Evolutionary conservation across 2,113 vertebrate genomes (phyloP), one percentile per base, ranked within the genome.

Genomic region (Sorex araneus): DNA sequence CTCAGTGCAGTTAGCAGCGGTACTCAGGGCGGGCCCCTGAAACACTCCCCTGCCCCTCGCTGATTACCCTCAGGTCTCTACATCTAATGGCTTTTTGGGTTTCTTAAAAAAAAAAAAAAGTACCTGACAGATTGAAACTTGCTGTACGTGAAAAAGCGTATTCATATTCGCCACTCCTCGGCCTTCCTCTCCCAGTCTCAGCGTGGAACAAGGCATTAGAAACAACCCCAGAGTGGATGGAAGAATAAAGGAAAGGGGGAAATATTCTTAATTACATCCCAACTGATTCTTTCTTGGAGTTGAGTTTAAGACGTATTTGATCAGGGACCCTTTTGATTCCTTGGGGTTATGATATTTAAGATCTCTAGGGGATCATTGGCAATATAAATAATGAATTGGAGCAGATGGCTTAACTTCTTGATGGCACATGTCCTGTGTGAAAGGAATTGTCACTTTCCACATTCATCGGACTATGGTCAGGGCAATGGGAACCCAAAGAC

Each of bases 1-100:
- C 69, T 89, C 76, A 81, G 80, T 86, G 54, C 57, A 71, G 75
- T 76, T 34, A 84, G 77, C 75, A n/a, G 8, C 8, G 30, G 54
- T 16, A 19, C 3, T 23, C 25, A 70, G 40, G 60, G 2, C 76
- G 47, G 84, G 45, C 25, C 57, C 77, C 57, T 45, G 73, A 69
- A 25, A 78, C 47, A 30, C 43, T 47, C 66, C 88, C 87, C 28
- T 15, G 43, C 10, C 23, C 78, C 18, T 36, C 1, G 0, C 28
- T 10, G 32, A 75, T 83, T 25, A 43, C 11, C 11, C 54, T 81
- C 12, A 6, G 45, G 40, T 47, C 66, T 92, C 6, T 1, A 70
- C 57, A 79, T 70, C 27, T 78, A 57, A 85, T 12, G 21, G 45
- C n/a, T 85, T 34, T 34, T 70, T 18, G 54, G 64, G 23, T 75